Percentiles rank a stretch among this genome's conserved stretches.
phyloP scores from a whole-genome alignment of 2,888 invertebrate genomes.

The Melanchra persicariae region DNA sequence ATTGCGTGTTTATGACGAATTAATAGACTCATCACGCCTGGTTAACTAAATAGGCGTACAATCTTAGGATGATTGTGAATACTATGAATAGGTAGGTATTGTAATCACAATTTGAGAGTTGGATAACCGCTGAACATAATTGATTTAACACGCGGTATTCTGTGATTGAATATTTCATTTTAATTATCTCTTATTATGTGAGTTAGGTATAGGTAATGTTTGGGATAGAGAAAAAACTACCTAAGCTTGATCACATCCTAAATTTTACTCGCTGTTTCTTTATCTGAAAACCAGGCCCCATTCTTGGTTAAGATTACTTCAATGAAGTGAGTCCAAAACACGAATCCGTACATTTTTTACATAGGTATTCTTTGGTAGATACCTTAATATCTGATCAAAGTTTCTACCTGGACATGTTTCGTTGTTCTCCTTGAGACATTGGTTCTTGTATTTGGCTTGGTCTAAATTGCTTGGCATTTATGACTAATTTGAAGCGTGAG shows the following conservation, averaged over 20 bases:
- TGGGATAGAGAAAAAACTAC: neutral
- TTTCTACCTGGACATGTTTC: slow-evolving; percentile 9
- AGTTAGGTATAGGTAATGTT: neutral
- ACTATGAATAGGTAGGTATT: slow-evolving; percentile 26
- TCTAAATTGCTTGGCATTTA: slow-evolving; percentile 47
- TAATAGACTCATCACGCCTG: slow-evolving; percentile 40
- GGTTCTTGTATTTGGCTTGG: slow-evolving; percentile 19
- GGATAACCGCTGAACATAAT: slow-evolving; percentile 43
- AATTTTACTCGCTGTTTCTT: neutral
- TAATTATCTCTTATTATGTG: slow-evolving; percentile 25
- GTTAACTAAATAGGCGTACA: slow-evolving; percentile 33
- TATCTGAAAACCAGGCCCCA: neutral
- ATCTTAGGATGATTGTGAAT: slow-evolving; percentile 38
- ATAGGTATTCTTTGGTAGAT: neutral
- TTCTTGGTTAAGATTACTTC: neutral
- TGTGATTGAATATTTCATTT: slow-evolving; percentile 15
- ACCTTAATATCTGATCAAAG: slow-evolving; percentile 8
- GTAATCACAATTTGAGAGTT: slow-evolving; percentile 40
- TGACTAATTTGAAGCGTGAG: slow-evolving; percentile 58
- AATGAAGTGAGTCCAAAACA: neutral
- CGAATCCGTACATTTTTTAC: too few species aligned
- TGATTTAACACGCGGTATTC: slow-evolving; percentile 36
- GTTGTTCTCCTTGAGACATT: slow-evolving; percentile 33
- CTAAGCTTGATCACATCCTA: neutral
- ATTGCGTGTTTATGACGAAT: slow-evolving; percentile 46